Conservation (phyloP, 2,797 vertebrate genomes). For the Silurus lanzhouensis region DNA sequence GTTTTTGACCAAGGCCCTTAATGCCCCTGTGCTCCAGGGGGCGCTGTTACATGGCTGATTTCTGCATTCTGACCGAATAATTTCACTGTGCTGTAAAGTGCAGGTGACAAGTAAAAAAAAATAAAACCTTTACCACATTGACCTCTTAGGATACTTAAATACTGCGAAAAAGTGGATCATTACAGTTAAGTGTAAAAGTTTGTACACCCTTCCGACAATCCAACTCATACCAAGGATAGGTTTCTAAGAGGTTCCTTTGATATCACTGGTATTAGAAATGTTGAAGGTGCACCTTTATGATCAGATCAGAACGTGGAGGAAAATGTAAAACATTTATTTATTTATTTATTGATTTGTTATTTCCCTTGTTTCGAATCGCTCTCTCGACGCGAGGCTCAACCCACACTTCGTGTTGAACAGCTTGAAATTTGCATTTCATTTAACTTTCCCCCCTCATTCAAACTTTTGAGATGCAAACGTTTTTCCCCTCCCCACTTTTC, state of each 20-base stretch:
- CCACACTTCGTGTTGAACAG: slow-evolving; percentile 14
- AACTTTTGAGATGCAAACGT: background rate
- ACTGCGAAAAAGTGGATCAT: background rate
- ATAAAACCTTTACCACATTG: no score
- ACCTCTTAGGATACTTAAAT: background rate
- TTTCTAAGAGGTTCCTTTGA: background rate
- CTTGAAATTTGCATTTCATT: slow-evolving; percentile 19
- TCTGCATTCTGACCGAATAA: no score
- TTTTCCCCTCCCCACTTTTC: background rate
- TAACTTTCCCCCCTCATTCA: background rate
- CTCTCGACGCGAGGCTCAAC: background rate
- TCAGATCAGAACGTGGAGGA: background rate
- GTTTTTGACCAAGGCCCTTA: no score
- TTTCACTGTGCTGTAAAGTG: no score
- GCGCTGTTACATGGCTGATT: no score
- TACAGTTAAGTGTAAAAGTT: background rate
- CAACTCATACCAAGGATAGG: background rate
- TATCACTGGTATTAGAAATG: background rate
- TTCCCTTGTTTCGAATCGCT: background rate
- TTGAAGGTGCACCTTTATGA: background rate
- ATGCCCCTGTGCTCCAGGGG: no score
- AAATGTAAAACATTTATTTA: background rate
- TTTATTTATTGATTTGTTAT: background rate
- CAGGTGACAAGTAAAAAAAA: no score
- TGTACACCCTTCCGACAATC: background rate